Percentiles rank a stretch among this genome's conserved stretches.
These are phyloP conservation scores for Erpetoichthys calabaricus DNA, from an alignment of 2,797 vertebrate species.

Conservation along the genomic window DNA sequence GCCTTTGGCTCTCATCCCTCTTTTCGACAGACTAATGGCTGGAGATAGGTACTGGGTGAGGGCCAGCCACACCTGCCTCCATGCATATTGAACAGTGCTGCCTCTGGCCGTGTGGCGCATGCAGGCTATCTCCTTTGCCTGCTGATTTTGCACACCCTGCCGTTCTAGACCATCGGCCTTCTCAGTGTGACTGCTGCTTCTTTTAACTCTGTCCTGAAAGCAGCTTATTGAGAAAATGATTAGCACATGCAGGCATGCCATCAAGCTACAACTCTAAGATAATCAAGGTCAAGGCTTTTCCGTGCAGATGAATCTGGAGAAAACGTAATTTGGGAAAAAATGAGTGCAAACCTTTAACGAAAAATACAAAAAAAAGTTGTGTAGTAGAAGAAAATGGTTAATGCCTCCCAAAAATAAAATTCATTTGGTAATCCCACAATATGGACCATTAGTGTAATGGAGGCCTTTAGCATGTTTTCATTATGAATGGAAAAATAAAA, in stretches of 20 bases:
- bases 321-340: too few species aligned
- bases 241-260: slow-evolving; percentile 15
- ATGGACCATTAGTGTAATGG: too few species aligned
- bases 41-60: slow-evolving; percentile 5
- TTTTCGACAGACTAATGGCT: slow-evolving; percentile 9
- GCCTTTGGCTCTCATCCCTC: slow-evolving; percentile 19
- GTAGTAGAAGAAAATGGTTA: too few species aligned
- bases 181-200: slow-evolving; percentile 12
- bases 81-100: slow-evolving; percentile 11
- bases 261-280: slow-evolving; percentile 24
- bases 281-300: slow-evolving; percentile 49
- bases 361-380: too few species aligned
- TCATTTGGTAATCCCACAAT: too few species aligned
- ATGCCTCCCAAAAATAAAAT: too few species aligned
- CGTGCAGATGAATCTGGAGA: slow-evolving; percentile 6
- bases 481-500: too few species aligned
- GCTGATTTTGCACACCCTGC: slow-evolving; percentile 41
- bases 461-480: too few species aligned
- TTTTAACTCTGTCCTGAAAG: slow-evolving; percentile 14
- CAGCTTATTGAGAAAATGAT: slow-evolving; percentile 7
- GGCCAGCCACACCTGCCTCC: slow-evolving; percentile 13
- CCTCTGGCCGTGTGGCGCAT: slow-evolving; percentile 43
- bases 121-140: slow-evolving; percentile 34
- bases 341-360: too few species aligned
- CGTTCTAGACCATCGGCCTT: slow-evolving; percentile 11